Evolutionary conservation across 2,113 vertebrate genomes (phyloP), one percentile per base, ranked within the genome.

Genomic region (Rhabdornis inornatus): DNA sequence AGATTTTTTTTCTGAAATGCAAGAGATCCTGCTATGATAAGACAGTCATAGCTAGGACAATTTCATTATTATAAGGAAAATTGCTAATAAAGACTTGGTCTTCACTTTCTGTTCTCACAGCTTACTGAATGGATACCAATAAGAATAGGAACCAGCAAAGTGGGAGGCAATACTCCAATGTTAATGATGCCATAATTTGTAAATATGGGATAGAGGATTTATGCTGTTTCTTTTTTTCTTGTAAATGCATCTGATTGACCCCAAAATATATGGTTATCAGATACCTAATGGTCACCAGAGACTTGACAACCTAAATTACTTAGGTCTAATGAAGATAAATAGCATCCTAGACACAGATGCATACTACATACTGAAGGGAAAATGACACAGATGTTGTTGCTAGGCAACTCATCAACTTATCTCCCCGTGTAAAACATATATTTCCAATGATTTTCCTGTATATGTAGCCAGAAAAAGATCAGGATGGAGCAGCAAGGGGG

Each of bases 291-390:
- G 96, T 97, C 95, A 98, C 91, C 92, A 91, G 91, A 96, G 86
- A 94, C 72, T 82, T 98, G 97, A 97, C 94, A 98, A 94, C 69
- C 92, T 93, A 96, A 97, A 98, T 97, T 96, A 87, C 74, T 97
- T 89, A 89, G 50, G 69, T 97, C 88, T 98, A 98, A 98, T 98
- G 97, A 98, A 98, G 97, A 98, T 88, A 98, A 97, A 98, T 97
- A 93, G 35, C 74, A 71, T 95, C 96, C 87, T 92, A 96, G 89
- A 94, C 80, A 96, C 61, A 65, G 88, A 95, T n/a, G 82, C 60
- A 89, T 91, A 74, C 25, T 92, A 77, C 37, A 93, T 64, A 83
- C 72, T n/a, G 37, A 86, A 92, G 85, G 88, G 72, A 95, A 98
- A 97, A 81, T 95, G 93, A 94, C 95, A 97, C 68, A 94, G 94